phyloP scores from a whole-genome alignment of 2,797 vertebrate species.

The Brachymystax lenok region DNA sequence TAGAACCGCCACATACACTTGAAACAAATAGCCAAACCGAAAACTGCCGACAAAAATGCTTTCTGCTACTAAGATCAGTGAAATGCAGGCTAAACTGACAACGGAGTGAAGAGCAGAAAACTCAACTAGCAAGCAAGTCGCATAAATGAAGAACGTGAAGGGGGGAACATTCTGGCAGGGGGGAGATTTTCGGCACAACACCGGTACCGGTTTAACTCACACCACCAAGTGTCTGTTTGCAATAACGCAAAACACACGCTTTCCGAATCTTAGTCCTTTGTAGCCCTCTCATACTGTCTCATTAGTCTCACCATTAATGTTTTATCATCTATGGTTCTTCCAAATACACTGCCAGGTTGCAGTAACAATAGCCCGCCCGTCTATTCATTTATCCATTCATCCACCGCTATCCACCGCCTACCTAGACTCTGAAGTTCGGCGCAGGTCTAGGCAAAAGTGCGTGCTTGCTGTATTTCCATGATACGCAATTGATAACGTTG shows the following conservation, averaged over 20 bases:
- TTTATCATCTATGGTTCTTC: background rate
- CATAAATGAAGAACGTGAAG: too few species aligned
- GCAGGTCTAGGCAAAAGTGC: slow-evolving; percentile 61
- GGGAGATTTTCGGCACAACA: background rate
- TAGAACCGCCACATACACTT: too few species aligned
- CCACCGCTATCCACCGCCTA: slow-evolving; percentile 45
- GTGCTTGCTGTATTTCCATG: slow-evolving; percentile 62
- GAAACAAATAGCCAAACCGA: too few species aligned
- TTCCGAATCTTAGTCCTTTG: background rate
- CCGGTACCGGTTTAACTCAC: background rate
- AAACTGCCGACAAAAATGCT: too few species aligned
- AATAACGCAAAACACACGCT: slow-evolving; percentile 2
- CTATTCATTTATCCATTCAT: slow-evolving; percentile 3
- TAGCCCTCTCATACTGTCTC: background rate
- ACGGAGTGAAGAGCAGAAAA: too few species aligned
- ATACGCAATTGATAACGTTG: slow-evolving; percentile 39
- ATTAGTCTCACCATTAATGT: background rate
- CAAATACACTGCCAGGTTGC: slow-evolving; percentile 27
- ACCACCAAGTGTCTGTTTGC: background rate
- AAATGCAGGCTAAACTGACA: too few species aligned
- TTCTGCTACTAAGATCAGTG: too few species aligned
- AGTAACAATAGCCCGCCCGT: slow-evolving; percentile 16
- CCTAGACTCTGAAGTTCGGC: slow-evolving; percentile 72
- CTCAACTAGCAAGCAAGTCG: too few species aligned
- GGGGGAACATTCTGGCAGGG: too few species aligned